Conservation (phyloP, 2,113 vertebrate species). For the Turnix velox region DNA sequence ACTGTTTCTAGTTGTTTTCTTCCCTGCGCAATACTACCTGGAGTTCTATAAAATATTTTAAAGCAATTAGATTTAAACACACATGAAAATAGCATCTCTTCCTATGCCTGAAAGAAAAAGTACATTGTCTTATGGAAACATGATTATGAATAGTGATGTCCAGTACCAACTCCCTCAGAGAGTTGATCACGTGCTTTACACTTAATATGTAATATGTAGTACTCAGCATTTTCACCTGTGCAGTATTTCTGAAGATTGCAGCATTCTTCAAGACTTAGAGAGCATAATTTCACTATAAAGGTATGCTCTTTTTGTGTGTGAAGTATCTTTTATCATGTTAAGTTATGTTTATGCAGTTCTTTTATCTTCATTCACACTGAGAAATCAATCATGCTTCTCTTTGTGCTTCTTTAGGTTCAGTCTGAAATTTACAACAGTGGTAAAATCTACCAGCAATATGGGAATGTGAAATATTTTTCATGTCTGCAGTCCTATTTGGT, state of each 20-base stretch:
- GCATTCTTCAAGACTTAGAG: not conserved
- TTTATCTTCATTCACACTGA: not conserved
- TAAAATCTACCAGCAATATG: not conserved
- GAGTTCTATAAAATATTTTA: not conserved
- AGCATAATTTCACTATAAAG: not conserved
- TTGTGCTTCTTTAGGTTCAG: not conserved
- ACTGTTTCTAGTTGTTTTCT: not conserved
- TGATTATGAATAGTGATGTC: not conserved
- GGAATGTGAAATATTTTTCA: not conserved
- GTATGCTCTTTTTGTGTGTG: rapidly evolving
- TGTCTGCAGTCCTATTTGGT: not conserved
- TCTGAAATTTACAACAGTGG: not conserved
- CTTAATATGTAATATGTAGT: not conserved
- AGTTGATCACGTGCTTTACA: not conserved
- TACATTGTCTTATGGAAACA: not conserved
- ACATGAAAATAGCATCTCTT: not conserved
- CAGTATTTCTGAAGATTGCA: not conserved
- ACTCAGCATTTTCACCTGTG: not conserved
- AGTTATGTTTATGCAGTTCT: not conserved
- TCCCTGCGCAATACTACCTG: not conserved
- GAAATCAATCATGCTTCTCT: not conserved
- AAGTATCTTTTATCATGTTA: not conserved
- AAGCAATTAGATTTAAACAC: not conserved
- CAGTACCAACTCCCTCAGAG: not conserved
- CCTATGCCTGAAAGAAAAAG: not conserved